Base-by-base conservation (phyloP, 1,140 invertebrate genomes). In the Drosophila tristis region DNA sequence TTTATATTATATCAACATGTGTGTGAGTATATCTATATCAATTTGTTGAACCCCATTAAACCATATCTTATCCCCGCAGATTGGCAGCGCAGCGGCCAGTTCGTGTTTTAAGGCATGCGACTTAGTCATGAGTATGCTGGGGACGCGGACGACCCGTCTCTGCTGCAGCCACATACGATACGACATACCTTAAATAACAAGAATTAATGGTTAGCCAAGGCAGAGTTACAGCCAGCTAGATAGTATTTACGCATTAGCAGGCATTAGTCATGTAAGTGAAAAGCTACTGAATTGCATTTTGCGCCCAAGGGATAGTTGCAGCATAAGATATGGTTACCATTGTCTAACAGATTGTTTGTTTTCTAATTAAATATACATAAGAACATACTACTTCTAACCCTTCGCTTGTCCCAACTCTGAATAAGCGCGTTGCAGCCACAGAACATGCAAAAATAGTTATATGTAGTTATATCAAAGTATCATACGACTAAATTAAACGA, bases 261-360 rank as follows among this genome's bases (percentile, higher is more conserved):
- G 53, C 65, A 55, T 48, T 72, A 80, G 67, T 71, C 54, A 53
- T 53, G 53, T 78, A 81, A 86, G 82, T 66, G 63, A 71, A 84
- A 74, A 84, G 75, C 80, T 79, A 84, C 80, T 63, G 80, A 80
- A 86, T 58, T 86, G 81, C 81, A 86, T 86, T 85, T 76, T 78
- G 51, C 67, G 74, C 81, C 79, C 62, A 79, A 66, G 43, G 44
- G 58, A 39, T 39, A 39, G 35, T 39, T 63, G 66, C 60, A 80
- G 64, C 64, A 78, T 68, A 86, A 85, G 72, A 78, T 68, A 86
- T 84, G 72, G 72, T 74, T 80, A 80, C 71, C 60, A 58, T 72
- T 86, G 62, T 86, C 13, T 66, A 76, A 39, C 68, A 63, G 61
- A 51, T 86, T 78, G 50, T 61, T 81, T 86, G 73, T 70, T 80